Percentiles rank a stretch among this genome's conserved stretches.
Conservation (phyloP, 2,113 vertebrate genomes). For the Setophaga coronata region DNA sequence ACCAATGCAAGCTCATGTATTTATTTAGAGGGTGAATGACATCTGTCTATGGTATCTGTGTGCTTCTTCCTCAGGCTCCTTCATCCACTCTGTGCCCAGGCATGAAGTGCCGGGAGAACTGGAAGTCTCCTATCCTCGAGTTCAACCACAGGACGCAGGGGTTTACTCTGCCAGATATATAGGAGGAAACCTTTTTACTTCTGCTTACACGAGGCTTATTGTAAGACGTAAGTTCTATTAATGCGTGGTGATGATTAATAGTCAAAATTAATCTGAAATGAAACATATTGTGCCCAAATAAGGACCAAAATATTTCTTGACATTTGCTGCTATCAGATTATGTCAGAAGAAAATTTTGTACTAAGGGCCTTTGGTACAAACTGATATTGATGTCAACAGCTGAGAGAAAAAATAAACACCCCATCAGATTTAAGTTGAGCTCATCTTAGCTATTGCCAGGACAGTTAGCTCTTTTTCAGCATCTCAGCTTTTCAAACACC, state of each 20-base stretch:
- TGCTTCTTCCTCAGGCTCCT: constrained; percentile 72
- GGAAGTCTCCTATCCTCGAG: constrained; percentile 67
- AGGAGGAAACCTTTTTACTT: constrained; percentile 78
- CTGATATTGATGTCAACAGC: neutral
- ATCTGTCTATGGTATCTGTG: neutral
- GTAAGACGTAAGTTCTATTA: constrained; percentile 82
- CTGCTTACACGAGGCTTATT: constrained; percentile 85
- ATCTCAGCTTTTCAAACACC: neutral
- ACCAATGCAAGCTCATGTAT: neutral
- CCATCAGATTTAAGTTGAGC: neutral
- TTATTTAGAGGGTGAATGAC: neutral
- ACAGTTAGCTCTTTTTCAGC: neutral
- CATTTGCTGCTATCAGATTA: neutral
- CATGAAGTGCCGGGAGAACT: constrained; percentile 77
- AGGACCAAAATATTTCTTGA: neutral
- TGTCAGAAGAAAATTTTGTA: neutral
- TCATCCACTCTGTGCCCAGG: constrained; percentile 79
- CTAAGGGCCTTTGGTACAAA: neutral
- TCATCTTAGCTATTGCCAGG: neutral
- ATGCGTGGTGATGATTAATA: neutral
- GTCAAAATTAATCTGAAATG: neutral
- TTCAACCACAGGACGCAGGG: constrained; percentile 75
- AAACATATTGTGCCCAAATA: neutral
- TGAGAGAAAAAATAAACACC: neutral
- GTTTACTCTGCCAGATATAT: constrained; percentile 86